Evolutionary conservation across 1,140 invertebrate species (phyloP), one percentile per base, ranked within the genome.

Genomic region (Drosophila pseudoananassae): DNA sequence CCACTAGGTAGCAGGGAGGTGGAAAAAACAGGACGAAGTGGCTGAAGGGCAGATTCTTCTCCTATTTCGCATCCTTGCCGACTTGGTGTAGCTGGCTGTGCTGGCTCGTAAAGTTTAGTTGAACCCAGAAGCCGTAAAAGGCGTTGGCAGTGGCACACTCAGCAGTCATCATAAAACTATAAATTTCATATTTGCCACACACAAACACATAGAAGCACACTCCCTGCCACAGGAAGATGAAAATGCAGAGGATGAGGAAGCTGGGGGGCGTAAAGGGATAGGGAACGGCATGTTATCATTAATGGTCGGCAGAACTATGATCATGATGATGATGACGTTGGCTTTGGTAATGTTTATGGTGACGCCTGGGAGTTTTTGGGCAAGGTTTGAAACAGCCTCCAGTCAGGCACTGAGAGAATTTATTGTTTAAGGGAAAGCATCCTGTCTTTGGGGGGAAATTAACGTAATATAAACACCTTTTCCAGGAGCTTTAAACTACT

Each of bases 141-240:
- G 84, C 85, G 80, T 90, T 89, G 85, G 85, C 85, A 81, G 80
- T 85, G 77, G 77, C 85, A 90, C 74, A 85, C 85, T 90, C 85
- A 89, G 81, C 81, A 89, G 85, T 90, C 85, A 90, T 90, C 85
- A 90, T 90, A 90, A 90, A 90, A 90, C 87, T 85, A 90, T 90
- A 90, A 90, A 90, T 90, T 90, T 90, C 85, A 82, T 90, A 90
- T 90, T 90, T 90, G 85, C 76, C 61, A 79, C 66, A 84, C 76
- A 61, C 61, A 64, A 50, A 63, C 38, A 68, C 53, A 68, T 36
- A 73, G 12, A 63, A 43, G 1, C 20, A 58, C 40, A 52, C 23
- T 40, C 38, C 63, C 15, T 33, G 40, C 20, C 12, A 31, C 23
- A 47, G 15, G 36, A n/a, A 14, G 40, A 55, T 46, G 14, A 27